A percentile compares a stretch with the other conserved stretches of the same genome.
Evolutionary conservation across 1,140 invertebrate genomes (phyloP).

Genomic region (Delia radicum): DNA sequence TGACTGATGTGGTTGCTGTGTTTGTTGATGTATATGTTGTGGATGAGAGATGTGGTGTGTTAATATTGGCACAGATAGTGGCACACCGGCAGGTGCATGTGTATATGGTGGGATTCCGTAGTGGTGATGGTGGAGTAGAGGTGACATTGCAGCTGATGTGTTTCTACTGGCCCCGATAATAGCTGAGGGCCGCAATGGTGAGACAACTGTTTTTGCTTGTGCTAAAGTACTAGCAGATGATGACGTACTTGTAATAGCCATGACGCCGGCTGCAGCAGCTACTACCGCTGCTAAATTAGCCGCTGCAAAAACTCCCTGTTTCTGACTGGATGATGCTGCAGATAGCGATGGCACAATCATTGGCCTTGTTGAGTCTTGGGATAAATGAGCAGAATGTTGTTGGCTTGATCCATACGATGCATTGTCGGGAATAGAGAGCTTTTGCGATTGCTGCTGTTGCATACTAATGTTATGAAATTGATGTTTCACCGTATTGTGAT

Average conservation of each 20-base stretch:
- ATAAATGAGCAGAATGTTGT: conserved; percentile 29
- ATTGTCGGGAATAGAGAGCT: conserved; percentile 15
- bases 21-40: conserved; percentile 25
- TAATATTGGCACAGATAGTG: conserved; percentile 28
- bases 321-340: conserved; percentile 31
- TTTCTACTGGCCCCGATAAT: conserved; percentile 9
- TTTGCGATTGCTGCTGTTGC: conserved; percentile 30
- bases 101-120: conserved; percentile 22
- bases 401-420: conserved; percentile 9
- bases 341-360: conserved; percentile 32
- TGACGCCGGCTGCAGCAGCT: conserved; percentile 37
- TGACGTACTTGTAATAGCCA: conserved; percentile 31
- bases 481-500: conserved; percentile 41
- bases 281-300: conserved; percentile 31
- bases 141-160: conserved; percentile 6
- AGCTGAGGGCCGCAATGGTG: not conserved
- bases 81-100: conserved; percentile 22
- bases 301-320: conserved; percentile 25
- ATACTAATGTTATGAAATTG: conserved; percentile 33
- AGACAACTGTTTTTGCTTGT: not conserved
- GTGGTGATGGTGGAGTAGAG: conserved; percentile 25
- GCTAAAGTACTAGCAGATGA: conserved; percentile 21
- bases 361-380: conserved; percentile 32
- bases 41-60: conserved; percentile 26
- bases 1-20: not conserved